Evolutionary conservation across 1,140 invertebrate genomes (phyloP).

Genomic region (Idris sp.): DNA sequence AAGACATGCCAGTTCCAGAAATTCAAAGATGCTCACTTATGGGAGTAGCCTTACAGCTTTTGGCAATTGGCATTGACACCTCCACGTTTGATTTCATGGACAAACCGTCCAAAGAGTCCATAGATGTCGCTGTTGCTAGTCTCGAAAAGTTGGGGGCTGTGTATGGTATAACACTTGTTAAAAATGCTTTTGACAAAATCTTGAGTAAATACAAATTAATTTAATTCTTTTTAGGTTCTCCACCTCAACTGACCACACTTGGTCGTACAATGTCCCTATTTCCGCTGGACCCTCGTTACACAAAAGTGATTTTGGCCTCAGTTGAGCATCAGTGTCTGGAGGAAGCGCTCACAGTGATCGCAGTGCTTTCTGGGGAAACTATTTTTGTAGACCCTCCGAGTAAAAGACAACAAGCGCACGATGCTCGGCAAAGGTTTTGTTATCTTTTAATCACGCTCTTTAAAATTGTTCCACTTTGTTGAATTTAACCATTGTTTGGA

Average conservation of each 20-base stretch:
- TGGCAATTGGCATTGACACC: conserved; percentile 90
- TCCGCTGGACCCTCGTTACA: conserved; percentile 94
- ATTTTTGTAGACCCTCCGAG: conserved; percentile 78
- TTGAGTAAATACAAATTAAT: too few species aligned
- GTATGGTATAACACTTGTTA: too few species aligned
- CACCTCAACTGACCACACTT: conserved; percentile 84
- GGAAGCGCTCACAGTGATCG: conserved; percentile 87
- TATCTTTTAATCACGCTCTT: conserved; percentile 9
- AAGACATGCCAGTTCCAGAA: conserved; percentile 88
- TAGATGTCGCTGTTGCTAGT: conserved; percentile 84
- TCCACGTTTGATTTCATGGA: conserved; percentile 95
- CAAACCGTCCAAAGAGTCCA: conserved; percentile 85
- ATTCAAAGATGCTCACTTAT: conserved; percentile 89
- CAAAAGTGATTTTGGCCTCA: conserved; percentile 89
- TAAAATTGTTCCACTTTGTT: too few species aligned
- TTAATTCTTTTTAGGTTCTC: conserved; percentile 68
- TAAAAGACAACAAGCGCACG: conserved; percentile 75
- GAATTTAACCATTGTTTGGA: too few species aligned
- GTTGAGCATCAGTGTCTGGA: conserved; percentile 89
- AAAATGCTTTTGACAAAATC: too few species aligned
- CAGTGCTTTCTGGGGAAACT: conserved; percentile 84
- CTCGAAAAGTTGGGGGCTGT: conserved; percentile 88
- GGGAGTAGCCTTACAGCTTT: conserved; percentile 87
- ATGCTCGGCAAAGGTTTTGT: conserved; percentile 69
- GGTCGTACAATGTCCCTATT: conserved; percentile 94